Percentiles rank a stretch among this genome's conserved stretches.
Conservation (phyloP, 2,888 invertebrate species). For the Cryptophagus acutangulus region DNA sequence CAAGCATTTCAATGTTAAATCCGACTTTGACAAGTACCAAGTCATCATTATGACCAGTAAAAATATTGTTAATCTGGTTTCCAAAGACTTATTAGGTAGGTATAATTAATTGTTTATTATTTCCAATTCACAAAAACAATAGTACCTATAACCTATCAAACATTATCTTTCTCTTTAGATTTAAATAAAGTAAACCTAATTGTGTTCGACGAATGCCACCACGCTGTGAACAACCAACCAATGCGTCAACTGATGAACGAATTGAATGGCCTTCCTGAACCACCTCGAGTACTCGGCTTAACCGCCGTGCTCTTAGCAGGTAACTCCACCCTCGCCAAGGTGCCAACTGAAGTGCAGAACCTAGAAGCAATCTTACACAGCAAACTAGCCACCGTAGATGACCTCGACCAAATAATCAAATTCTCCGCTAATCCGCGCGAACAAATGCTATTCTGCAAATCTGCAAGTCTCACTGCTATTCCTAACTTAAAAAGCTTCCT, state of each 20-base stretch:
- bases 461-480: conserved; percentile 6
- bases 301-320: conserved; percentile 82
- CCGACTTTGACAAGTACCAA: conserved; percentile 59
- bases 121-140: neutral
- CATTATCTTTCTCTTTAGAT: conserved; percentile 35
- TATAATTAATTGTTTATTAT: too few species aligned
- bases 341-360: conserved; percentile 52
- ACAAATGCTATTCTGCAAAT: conserved; percentile 32
- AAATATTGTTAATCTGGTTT: conserved; percentile 68
- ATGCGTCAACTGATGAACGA: conserved; percentile 72
- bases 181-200: conserved; percentile 68
- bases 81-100: conserved; percentile 18
- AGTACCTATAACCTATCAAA: too few species aligned
- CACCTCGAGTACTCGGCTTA: conserved; percentile 77
- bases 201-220: conserved; percentile 95
- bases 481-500: too few species aligned
- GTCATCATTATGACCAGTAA: conserved; percentile 80
- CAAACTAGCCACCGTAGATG: conserved; percentile 65
- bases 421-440: conserved; percentile 52
- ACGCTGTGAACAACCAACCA: conserved; percentile 74
- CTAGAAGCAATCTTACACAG: conserved; percentile 72
- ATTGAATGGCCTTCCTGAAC: conserved; percentile 50
- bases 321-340: conserved; percentile 54
- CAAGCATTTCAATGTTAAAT: conserved; percentile 66
- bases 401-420: conserved; percentile 54